These are phyloP conservation scores for Cebus imitator DNA, from an alignment of 2,113 vertebrate genomes.

Conservation along the genomic window DNA sequence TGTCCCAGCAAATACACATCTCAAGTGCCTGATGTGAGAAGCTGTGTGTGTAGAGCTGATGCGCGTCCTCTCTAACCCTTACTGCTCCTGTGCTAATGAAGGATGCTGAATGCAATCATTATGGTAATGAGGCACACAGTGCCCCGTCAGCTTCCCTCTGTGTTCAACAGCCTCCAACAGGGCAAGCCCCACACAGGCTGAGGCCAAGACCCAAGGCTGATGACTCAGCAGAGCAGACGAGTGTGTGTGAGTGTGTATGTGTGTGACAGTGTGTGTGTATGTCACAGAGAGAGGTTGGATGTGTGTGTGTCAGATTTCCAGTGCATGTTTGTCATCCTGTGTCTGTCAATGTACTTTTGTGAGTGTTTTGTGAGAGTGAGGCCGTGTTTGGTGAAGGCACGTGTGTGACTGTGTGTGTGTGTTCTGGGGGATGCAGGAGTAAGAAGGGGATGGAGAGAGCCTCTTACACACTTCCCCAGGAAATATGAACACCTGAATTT, in stretches of 20 bases:
- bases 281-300: not conserved
- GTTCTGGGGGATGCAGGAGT: rapidly evolving
- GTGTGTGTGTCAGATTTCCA: not conserved
- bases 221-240: not conserved
- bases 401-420: not conserved
- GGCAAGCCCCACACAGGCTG: not conserved
- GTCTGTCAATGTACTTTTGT: not conserved
- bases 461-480: not conserved
- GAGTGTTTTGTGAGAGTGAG: not conserved
- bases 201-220: not conserved
- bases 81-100: rapidly evolving
- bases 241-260: not conserved
- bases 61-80: not conserved
- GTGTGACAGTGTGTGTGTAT: not conserved
- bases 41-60: rapidly evolving
- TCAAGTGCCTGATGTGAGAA: not conserved
- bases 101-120: rapidly evolving
- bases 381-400: too few species aligned
- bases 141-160: not conserved
- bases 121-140: rapidly evolving
- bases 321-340: not conserved
- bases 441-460: not conserved
- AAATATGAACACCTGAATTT: rapidly evolving
- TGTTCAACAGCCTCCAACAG: not conserved
- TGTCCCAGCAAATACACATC: not conserved